A percentile compares a stretch with the other conserved stretches of the same genome.
Conservation (phyloP, 2,113 vertebrate species). For the Eptesicus fuscus region DNA sequence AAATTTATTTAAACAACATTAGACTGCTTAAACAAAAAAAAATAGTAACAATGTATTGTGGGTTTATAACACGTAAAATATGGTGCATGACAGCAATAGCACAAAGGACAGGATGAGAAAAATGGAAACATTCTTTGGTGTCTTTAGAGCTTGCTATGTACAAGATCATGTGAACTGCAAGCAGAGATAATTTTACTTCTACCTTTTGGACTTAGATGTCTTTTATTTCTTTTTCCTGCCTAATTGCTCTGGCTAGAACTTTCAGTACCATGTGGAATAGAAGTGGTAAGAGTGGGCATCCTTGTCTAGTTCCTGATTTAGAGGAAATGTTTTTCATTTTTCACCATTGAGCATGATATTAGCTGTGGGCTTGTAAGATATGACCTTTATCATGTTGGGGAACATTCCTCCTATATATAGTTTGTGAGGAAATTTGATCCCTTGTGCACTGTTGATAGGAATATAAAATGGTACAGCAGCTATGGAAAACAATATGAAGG, state of each 20-base stretch:
- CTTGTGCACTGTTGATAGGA: not conserved
- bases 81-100: not conserved
- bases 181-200: not conserved
- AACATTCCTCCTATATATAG: not conserved
- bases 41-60: not conserved
- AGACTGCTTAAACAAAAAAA: not conserved
- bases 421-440: not conserved
- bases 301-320: not conserved
- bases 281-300: not conserved
- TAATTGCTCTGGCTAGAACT: not conserved
- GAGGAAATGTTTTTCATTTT: not conserved
- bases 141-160: not conserved
- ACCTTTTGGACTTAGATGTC: not conserved
- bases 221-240: not conserved
- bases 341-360: not conserved
- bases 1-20: constrained; percentile 20
- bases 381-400: not conserved
- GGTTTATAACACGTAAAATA: not conserved
- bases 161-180: not conserved
- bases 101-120: not conserved
- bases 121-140: not conserved
- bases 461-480: not conserved
- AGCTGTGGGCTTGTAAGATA: not conserved
- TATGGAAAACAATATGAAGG: not conserved
- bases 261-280: not conserved